Conservation (phyloP, 2,113 vertebrate genomes). For the human (Homo sapiens) region DNA sequence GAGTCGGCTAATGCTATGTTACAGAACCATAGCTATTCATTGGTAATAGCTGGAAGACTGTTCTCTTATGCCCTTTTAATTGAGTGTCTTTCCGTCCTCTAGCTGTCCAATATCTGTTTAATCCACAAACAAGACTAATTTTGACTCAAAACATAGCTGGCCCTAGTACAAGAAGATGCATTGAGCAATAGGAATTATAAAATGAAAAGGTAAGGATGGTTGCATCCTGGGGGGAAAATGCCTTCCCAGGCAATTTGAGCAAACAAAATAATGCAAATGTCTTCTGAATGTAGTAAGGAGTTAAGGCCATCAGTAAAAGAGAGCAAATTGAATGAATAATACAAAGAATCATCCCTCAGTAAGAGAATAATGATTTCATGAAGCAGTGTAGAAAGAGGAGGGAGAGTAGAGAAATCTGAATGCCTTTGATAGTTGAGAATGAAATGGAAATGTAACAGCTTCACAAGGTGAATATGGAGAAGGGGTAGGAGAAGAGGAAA, state of each 20-base stretch:
- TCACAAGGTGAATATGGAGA: constrained; percentile 57
- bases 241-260: constrained; percentile 44
- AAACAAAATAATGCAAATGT: constrained; percentile 54
- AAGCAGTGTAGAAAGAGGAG: constrained; percentile 44
- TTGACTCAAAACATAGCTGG: not conserved
- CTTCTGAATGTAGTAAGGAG: not conserved
- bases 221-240: not conserved
- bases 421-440: constrained; percentile 63
- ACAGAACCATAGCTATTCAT: not conserved
- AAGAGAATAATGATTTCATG: constrained; percentile 52
- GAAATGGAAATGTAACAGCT: constrained; percentile 74
- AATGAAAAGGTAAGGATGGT: not conserved
- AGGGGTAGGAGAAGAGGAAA: constrained; percentile 45
- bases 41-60: not conserved
- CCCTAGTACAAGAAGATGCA: not conserved
- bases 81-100: not conserved
- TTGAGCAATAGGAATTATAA: constrained; percentile 33
- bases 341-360: constrained; percentile 2
- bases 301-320: constrained; percentile 41
- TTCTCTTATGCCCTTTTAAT: not conserved
- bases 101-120: not conserved
- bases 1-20: not conserved
- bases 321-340: constrained; percentile 42
- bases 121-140: not conserved
- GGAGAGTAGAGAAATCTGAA: constrained; percentile 69